Evolutionary conservation across 2,888 invertebrate genomes (phyloP).

Genomic region (Agrenia bidenticulata): DNA sequence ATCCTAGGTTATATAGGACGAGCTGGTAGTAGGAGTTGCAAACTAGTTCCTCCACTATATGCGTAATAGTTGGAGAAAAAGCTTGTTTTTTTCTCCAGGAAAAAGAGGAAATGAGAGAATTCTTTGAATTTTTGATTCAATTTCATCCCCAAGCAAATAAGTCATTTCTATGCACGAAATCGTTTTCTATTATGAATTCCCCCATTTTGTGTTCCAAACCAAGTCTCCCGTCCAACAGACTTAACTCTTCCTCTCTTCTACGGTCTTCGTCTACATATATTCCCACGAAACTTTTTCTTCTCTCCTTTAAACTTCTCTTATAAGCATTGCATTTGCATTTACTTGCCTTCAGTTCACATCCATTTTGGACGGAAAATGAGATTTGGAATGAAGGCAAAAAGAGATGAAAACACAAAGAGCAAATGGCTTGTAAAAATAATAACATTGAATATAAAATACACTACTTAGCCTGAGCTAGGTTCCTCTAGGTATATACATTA

Average conservation of each 20-base stretch:
- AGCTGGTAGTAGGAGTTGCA: background rate
- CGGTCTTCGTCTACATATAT: background rate
- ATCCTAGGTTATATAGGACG: background rate
- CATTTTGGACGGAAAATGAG: conserved; percentile 52
- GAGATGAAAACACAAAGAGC: conserved; percentile 52
- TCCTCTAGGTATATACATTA: background rate
- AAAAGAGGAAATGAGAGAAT: conserved; percentile 52
- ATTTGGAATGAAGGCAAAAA: conserved; percentile 51
- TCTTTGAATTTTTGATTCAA: conserved; percentile 53
- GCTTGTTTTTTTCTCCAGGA: conserved; percentile 44
- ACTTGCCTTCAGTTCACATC: conserved; percentile 36
- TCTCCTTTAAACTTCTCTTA: background rate
- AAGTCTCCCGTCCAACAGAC: background rate
- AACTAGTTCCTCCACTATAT: background rate
- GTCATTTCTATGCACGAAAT: conserved; percentile 53
- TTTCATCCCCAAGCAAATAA: conserved; percentile 53
- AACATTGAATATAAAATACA: conserved; percentile 53
- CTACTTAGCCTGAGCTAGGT: conserved; percentile 40
- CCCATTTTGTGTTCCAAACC: conserved; percentile 32
- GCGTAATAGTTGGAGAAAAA: conserved; percentile 28
- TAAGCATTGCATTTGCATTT: conserved; percentile 15
- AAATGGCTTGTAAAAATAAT: conserved; percentile 54
- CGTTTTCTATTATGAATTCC: conserved; percentile 52
- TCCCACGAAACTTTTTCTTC: conserved; percentile 35
- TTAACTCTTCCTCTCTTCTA: conserved; percentile 15